Conservation (phyloP, 2,888 invertebrate genomes). For the Aproaerema taeniolella region DNA sequence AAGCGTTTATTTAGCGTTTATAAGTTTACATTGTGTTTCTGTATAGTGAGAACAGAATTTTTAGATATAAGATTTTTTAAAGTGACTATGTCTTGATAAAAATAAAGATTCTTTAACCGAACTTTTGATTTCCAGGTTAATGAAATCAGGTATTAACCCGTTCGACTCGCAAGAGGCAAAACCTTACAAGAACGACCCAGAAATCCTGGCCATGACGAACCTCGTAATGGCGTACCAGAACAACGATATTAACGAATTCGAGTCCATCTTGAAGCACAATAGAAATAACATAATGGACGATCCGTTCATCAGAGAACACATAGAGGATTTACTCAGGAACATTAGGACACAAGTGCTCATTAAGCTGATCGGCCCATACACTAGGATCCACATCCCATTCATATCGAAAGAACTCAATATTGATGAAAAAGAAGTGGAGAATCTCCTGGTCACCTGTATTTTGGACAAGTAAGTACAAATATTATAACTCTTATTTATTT, state of each 20-base stretch:
- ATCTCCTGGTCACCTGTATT: constrained; percentile 97
- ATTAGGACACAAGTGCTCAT: constrained; percentile 98
- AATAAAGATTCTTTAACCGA: too few species aligned
- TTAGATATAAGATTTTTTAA: too few species aligned
- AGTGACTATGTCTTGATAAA: too few species aligned
- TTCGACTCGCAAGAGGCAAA: constrained; percentile 99
- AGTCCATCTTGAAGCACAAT: constrained; percentile 95
- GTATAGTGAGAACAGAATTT: too few species aligned
- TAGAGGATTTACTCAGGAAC: constrained; percentile 96
- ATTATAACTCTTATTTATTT: too few species aligned
- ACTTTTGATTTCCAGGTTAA: constrained; percentile 88
- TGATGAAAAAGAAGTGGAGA: constrained; percentile 96
- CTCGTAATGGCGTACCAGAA: constrained; percentile 98
- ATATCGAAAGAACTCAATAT: constrained; percentile 97
- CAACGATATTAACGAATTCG: constrained; percentile 98
- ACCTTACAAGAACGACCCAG: constrained; percentile 99
- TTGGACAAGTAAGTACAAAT: constrained; percentile 89
- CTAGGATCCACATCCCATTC: constrained; percentile 97
- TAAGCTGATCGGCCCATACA: constrained; percentile 98
- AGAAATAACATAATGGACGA: constrained; percentile 97
- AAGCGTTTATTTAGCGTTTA: too few species aligned
- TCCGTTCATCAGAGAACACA: constrained; percentile 98
- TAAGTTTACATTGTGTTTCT: too few species aligned
- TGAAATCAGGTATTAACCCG: constrained; percentile 99
- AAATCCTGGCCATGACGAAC: constrained; percentile 99